phyloP scores from a whole-genome alignment of 2,797 vertebrate genomes.

The Cirrhinus molitorella region DNA sequence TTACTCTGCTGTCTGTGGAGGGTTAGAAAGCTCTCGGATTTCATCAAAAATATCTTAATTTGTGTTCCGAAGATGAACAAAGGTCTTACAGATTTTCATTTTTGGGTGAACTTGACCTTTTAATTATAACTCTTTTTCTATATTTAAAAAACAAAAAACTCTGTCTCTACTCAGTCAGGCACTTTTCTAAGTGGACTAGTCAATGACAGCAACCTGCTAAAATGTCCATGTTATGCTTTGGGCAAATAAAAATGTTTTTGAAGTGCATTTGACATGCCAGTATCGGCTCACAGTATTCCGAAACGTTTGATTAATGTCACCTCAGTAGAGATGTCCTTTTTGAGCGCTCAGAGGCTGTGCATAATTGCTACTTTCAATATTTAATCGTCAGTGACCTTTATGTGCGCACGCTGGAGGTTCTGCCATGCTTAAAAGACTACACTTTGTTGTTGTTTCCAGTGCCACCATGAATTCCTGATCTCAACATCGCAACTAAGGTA shows the following conservation, averaged over 20 bases:
- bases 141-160: background rate
- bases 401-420: constrained; percentile 60
- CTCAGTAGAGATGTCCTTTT: constrained; percentile 40
- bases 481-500: constrained; percentile 64
- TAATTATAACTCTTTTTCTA: background rate
- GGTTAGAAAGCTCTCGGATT: too few relatives aligned
- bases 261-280: constrained; percentile 22
- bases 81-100: too few relatives aligned
- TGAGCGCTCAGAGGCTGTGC: constrained; percentile 55
- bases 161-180: background rate
- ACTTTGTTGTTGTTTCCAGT: constrained; percentile 71
- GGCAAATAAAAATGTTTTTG: constrained; percentile 28
- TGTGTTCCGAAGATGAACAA: too few relatives aligned
- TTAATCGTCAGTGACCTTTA: constrained; percentile 75
- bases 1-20: too few relatives aligned
- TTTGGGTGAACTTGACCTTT: too few relatives aligned
- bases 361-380: constrained; percentile 74
- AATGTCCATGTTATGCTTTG: background rate
- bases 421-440: constrained; percentile 67
- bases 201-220: background rate
- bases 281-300: constrained; percentile 22
- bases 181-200: background rate
- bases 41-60: too few relatives aligned
- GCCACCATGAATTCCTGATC: constrained; percentile 65
- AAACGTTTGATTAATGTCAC: constrained; percentile 41